Percentiles rank a stretch among this genome's conserved stretches.
These are phyloP conservation scores for Apeira syringaria DNA, from an alignment of 2,888 invertebrate species.

Conservation along the genomic window DNA sequence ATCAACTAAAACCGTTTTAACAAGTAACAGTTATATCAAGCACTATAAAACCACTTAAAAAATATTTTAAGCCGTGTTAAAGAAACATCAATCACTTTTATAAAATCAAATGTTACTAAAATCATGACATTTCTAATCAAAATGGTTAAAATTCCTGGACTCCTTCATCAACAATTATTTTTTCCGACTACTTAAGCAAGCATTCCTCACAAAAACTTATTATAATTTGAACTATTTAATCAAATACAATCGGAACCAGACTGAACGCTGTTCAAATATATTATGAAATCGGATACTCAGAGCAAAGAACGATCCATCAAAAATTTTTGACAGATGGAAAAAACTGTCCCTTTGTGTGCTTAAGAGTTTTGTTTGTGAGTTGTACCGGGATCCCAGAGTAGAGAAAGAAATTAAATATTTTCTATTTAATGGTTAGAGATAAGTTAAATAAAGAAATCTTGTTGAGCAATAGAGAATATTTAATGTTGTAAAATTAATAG, in stretches of 20 bases:
- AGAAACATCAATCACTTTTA: background rate
- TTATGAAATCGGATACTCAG: constrained; percentile 71
- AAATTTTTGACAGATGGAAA: constrained; percentile 69
- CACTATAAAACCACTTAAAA: too few species aligned
- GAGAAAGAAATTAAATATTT: too few species aligned
- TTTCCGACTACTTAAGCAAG: background rate
- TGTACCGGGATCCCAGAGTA: constrained; percentile 10
- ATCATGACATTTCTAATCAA: constrained; percentile 1
- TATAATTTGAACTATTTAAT: constrained; percentile 67
- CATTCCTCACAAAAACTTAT: constrained; percentile 13
- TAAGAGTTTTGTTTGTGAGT: constrained; percentile 23
- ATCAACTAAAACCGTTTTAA: too few species aligned
- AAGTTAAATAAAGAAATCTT: constrained; percentile 1
- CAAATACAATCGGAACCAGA: constrained; percentile 57
- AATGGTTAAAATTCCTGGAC: constrained; percentile 1
- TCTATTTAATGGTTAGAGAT: too few species aligned
- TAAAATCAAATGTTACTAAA: too few species aligned
- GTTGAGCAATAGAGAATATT: too few species aligned
- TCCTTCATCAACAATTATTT: background rate
- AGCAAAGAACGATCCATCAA: constrained; percentile 69
- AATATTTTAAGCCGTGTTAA: too few species aligned
- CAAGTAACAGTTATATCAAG: too few species aligned
- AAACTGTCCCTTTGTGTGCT: constrained; percentile 45
- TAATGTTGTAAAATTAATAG: too few species aligned
- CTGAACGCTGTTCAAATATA: constrained; percentile 69